Evolutionary conservation across 2,888 invertebrate species (phyloP), one percentile per base, ranked within the genome.

Genomic region (Limenitis camilla): DNA sequence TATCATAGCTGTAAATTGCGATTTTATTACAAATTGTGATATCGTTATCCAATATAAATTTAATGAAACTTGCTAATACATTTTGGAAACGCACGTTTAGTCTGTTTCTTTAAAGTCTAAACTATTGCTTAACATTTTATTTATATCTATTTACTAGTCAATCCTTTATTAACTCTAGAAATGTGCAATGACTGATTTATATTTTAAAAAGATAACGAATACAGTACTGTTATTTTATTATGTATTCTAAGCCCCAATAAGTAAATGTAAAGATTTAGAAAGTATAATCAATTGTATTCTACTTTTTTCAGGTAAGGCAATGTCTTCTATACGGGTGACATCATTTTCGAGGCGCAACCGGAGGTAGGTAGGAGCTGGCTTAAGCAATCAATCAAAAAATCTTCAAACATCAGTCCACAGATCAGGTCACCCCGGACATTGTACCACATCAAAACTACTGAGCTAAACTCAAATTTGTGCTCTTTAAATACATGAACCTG

Each of bases 261-360:
- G 9, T 7, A 6, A 28, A 11, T 38, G 42, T 8, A 9, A 30
- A 6, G 38, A 6, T 42, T 39, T 41, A 5, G n/a, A 27, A 49
- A 11, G 32, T 33, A 33, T 45, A 39, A 10, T 38, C n/a, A 29
- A 30, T 28, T 40, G 7, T 47, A 19, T 46, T 74, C 67, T 74
- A 76, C 77, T 72, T 79, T 67, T 85, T 86, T 66, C 87, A 86
- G 86, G 86, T 86, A 86, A 85, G 84, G 72, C 79, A 78, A 86
- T 84, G 87, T 72, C 82, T 81, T 80, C 81, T 69, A 84, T 81
- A 75, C 81, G 82, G 71, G 78, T 78, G 77, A 77, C 80, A 70
- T 66, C 69, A 68, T 75, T 76, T 61, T 60, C 69, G 47, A 77
- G 63, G 68, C 68, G 72, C n/a, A n/a, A n/a, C n/a, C n/a, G n/a